Evolutionary conservation across 1,140 invertebrate genomes (phyloP).

Genomic region (Trachymyrmex cornetzi): DNA sequence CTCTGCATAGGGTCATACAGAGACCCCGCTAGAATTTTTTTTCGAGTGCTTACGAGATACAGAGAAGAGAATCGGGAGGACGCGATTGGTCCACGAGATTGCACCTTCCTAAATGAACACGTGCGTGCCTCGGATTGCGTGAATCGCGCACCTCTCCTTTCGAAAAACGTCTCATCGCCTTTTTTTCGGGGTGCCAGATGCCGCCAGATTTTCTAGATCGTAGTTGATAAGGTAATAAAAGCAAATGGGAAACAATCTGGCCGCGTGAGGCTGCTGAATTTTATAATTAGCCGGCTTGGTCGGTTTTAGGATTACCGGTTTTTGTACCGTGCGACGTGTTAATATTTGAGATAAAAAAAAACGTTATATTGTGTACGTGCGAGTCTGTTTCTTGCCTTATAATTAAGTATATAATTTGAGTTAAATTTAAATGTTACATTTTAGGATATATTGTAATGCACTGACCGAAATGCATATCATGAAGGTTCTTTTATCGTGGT

Average conservation of each 20-base stretch:
- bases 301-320: conserved; percentile 15
- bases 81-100: conserved; percentile 74
- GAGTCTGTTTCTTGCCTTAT: neutral
- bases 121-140: conserved; percentile 69
- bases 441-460: neutral
- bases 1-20: conserved; percentile 22
- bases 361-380: neutral
- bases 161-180: neutral
- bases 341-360: conserved; percentile 22
- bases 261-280: conserved; percentile 46
- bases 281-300: conserved; percentile 41
- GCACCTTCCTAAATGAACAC: conserved; percentile 63
- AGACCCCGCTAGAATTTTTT: conserved; percentile 50
- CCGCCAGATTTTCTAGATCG: conserved; percentile 51
- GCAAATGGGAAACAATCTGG: conserved; percentile 28
- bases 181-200: conserved; percentile 57
- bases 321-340: neutral
- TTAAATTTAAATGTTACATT: neutral
- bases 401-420: conserved; percentile 1
- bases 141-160: conserved; percentile 4
- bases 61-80: conserved; percentile 9
- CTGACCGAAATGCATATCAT: conserved; percentile 1
- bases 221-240: conserved; percentile 52
- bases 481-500: neutral
- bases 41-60: conserved; percentile 17